A percentile compares a stretch with the other conserved stretches of the same genome.
Evolutionary conservation across 2,113 vertebrate species (phyloP).

Genomic region (Stictonetta naevosa): DNA sequence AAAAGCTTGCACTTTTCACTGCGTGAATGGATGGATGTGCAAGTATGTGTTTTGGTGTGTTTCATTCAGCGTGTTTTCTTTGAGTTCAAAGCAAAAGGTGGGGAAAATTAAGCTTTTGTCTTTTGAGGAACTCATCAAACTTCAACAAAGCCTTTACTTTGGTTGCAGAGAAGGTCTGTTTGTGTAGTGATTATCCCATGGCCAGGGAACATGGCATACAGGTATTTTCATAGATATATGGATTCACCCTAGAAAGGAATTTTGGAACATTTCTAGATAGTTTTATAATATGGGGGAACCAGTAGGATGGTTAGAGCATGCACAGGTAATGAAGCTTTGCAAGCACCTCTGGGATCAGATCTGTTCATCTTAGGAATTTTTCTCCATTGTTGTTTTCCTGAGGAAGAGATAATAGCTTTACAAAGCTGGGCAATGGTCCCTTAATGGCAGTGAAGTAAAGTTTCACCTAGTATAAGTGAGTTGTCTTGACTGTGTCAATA

Average conservation of each 20-base stretch:
- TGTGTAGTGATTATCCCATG: background rate
- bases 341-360: background rate
- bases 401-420: background rate
- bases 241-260: background rate
- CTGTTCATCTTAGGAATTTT: background rate
- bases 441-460: background rate
- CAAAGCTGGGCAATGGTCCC: background rate
- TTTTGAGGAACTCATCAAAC: background rate
- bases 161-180: background rate
- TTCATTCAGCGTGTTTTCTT: background rate
- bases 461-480: background rate
- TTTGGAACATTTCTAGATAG: background rate
- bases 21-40: rapidly evolving
- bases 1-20: rapidly evolving
- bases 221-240: background rate
- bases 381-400: background rate
- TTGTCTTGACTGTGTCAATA: background rate
- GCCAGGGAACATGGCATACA: rapidly evolving
- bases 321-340: background rate
- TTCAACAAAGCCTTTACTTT: background rate
- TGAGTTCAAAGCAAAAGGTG: background rate
- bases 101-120: background rate
- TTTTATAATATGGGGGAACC: background rate
- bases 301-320: background rate
- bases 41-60: background rate